Conservation (phyloP, 2,113 vertebrate species). For the Gila orcuttii region DNA sequence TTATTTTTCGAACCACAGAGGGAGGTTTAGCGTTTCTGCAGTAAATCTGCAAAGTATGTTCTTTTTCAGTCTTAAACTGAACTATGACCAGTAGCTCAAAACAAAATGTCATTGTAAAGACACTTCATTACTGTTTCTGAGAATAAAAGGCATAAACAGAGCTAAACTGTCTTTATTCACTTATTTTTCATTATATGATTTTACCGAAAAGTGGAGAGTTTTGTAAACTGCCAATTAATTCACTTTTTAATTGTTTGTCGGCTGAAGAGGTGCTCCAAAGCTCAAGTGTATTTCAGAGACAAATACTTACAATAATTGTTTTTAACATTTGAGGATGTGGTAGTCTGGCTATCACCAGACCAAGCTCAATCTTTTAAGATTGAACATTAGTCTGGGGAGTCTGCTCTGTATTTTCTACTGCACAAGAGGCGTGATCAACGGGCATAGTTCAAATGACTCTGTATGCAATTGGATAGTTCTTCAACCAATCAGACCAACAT, state of each 20-base stretch:
- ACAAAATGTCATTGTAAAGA: slow-evolving; percentile 2
- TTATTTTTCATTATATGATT: slow-evolving; percentile 22
- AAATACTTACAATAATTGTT: slow-evolving; percentile 52
- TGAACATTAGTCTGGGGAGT: too few species aligned
- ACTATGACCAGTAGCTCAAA: slow-evolving; percentile 5
- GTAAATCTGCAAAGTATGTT: slow-evolving; percentile 8
- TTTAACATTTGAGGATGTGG: slow-evolving; percentile 48
- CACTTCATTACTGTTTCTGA: slow-evolving; percentile 32
- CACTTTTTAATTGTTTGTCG: slow-evolving; percentile 40
- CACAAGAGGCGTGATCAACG: too few species aligned
- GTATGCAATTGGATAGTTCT: too few species aligned
- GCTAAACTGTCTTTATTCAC: slow-evolving; percentile 27
- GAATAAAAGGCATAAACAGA: slow-evolving; percentile 35
- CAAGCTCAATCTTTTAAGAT: too few species aligned
- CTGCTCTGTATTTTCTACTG: too few species aligned
- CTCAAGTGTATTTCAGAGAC: slow-evolving; percentile 50
- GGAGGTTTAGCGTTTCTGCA: slow-evolving; percentile 15
- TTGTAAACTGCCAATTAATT: slow-evolving; percentile 52
- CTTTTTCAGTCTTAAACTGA: background rate
- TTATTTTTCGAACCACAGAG: slow-evolving; percentile 29
- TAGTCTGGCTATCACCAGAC: too few species aligned
- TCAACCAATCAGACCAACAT: too few species aligned
- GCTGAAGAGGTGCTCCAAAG: slow-evolving; percentile 48
- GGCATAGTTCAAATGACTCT: too few species aligned
- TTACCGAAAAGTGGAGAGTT: slow-evolving; percentile 30